Evolutionary conservation across 2,113 vertebrate species (phyloP).

Genomic region (Spermophilus dauricus): DNA sequence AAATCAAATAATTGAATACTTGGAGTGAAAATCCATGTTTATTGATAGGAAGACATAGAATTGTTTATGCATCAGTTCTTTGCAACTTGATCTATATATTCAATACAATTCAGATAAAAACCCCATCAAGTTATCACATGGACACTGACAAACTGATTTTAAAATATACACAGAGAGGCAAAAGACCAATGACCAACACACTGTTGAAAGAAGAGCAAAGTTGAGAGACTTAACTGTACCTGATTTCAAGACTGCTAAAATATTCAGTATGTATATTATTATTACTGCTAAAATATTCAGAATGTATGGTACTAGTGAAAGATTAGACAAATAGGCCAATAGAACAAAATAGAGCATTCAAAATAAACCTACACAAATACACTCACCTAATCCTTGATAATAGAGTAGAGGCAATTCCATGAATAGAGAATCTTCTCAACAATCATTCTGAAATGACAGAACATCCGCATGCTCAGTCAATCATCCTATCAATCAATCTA

Average conservation of each 20-base stretch:
- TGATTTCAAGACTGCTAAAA: background rate
- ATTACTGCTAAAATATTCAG: background rate
- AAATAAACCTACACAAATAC: background rate
- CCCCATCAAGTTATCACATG: background rate
- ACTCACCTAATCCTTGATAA: background rate
- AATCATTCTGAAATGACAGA: background rate
- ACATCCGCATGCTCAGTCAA: background rate
- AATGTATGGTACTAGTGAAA: background rate
- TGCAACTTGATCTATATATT: background rate
- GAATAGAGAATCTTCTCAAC: background rate
- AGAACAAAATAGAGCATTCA: background rate
- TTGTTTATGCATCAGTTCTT: background rate
- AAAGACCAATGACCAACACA: background rate
- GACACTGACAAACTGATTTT: background rate
- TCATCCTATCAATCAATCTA: background rate
- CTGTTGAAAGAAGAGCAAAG: background rate
- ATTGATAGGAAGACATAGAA: background rate
- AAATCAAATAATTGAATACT: background rate
- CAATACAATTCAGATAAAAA: background rate
- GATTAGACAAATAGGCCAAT: background rate
- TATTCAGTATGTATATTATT: background rate
- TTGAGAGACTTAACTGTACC: background rate
- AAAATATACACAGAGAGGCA: background rate
- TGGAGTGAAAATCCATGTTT: background rate
- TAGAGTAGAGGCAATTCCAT: background rate